Evolutionary conservation across 2,113 vertebrate species (phyloP).

Genomic region (Zosterops lateralis): DNA sequence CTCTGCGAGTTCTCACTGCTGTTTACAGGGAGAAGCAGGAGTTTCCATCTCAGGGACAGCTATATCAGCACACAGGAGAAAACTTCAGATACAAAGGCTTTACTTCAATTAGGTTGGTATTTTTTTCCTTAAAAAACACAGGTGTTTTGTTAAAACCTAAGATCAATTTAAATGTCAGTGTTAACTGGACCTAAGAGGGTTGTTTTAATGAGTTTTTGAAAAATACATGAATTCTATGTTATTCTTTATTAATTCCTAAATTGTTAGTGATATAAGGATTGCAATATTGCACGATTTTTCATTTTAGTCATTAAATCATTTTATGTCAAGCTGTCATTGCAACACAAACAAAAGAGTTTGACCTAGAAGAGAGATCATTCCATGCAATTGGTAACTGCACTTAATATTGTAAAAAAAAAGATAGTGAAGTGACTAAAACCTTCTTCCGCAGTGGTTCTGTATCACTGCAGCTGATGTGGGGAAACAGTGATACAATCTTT

Average conservation of each 20-base stretch:
- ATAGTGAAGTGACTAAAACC: not conserved
- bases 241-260: not conserved
- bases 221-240: not conserved
- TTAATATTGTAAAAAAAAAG: not conserved
- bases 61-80: not conserved
- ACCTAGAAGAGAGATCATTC: not conserved
- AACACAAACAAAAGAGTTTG: not conserved
- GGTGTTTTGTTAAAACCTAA: not conserved
- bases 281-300: not conserved
- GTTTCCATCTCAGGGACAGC: not conserved
- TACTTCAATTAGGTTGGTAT: not conserved
- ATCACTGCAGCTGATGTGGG: fast-evolving
- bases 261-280: not conserved
- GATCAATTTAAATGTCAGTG: not conserved
- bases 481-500: not conserved
- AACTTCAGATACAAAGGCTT: not conserved
- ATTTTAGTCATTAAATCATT: not conserved
- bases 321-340: not conserved
- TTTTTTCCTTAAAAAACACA: not conserved
- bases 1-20: not conserved
- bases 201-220: not conserved
- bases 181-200: not conserved
- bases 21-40: not conserved
- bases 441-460: not conserved
- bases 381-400: not conserved